Conservation (phyloP, 2,113 vertebrate genomes). For the Copsychus sechellarum region DNA sequence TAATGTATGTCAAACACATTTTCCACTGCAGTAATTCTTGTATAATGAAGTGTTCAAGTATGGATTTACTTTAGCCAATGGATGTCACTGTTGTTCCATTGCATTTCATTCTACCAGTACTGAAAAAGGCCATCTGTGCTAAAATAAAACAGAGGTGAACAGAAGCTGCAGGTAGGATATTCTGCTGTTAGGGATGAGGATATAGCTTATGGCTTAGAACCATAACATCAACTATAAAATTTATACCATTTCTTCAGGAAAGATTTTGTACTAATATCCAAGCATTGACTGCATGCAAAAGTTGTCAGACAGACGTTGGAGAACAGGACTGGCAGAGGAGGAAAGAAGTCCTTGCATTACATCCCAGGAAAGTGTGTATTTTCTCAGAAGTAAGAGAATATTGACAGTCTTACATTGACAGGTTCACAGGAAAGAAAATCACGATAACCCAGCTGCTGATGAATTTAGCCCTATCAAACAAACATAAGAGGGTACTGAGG, state of each 20-base stretch:
- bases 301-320: neutral
- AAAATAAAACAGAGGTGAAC: neutral
- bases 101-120: neutral
- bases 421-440: neutral
- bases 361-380: neutral
- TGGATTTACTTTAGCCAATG: constrained; percentile 29
- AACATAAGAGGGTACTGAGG: neutral
- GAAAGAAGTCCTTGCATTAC: neutral
- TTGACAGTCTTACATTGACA: neutral
- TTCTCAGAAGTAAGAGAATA: neutral
- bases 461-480: neutral
- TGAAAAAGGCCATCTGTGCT: neutral
- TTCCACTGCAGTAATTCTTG: neutral
- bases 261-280: neutral
- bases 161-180: neutral
- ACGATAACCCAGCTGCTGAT: accelerated
- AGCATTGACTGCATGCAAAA: neutral
- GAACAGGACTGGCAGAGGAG: neutral
- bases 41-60: neutral
- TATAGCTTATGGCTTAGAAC: neutral
- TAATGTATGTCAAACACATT: neutral
- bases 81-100: constrained; percentile 69
- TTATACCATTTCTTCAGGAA: neutral
- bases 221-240: neutral
- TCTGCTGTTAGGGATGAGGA: neutral